phyloP scores from a whole-genome alignment of 1,140 invertebrate species.

The Drosophila auraria region DNA sequence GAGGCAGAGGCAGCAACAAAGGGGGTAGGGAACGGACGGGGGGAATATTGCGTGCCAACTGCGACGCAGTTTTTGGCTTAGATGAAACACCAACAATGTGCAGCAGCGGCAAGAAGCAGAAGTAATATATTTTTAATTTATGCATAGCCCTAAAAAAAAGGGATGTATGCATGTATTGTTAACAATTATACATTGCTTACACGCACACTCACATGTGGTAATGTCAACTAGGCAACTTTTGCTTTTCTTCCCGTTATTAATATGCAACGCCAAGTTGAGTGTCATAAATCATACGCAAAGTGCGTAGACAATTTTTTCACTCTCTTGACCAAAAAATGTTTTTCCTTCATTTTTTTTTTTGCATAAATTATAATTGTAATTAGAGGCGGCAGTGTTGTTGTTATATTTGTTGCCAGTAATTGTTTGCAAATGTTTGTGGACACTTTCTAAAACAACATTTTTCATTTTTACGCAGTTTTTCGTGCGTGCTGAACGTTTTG shows the following conservation, averaged over 20 bases:
- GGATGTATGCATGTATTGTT: conserved; percentile 3
- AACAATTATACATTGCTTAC: conserved; percentile 2
- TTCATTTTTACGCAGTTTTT: conserved; percentile 38
- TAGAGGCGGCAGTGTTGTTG: conserved; percentile 24
- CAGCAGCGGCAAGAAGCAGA: conserved; percentile 31
- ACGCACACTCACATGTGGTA: conserved; percentile 13
- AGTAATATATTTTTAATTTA: conserved; percentile 71
- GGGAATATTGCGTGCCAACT: conserved; percentile 68
- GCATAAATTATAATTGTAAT: conserved; percentile 73
- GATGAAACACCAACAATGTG: conserved; percentile 21
- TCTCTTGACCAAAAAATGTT: conserved; percentile 41
- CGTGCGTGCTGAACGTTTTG: conserved; percentile 12
- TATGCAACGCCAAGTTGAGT: conserved; percentile 65
- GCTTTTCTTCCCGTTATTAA: conserved; percentile 76
- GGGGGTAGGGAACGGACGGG: conserved; percentile 11
- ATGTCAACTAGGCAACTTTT: conserved; percentile 62
- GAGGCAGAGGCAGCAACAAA: conserved; percentile 36
- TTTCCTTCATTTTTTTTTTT: conserved; percentile 34
- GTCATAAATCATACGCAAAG: conserved; percentile 73
- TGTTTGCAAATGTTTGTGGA: conserved; percentile 72
- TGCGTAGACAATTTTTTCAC: conserved; percentile 64
- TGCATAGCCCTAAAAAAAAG: conserved; percentile 64
- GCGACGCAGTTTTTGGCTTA: conserved; percentile 44
- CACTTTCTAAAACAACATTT: conserved; percentile 53
- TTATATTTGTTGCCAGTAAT: conserved; percentile 32